Evolutionary conservation across 1,140 invertebrate species (phyloP).

Genomic region (Cardiocondyla obscurior): DNA sequence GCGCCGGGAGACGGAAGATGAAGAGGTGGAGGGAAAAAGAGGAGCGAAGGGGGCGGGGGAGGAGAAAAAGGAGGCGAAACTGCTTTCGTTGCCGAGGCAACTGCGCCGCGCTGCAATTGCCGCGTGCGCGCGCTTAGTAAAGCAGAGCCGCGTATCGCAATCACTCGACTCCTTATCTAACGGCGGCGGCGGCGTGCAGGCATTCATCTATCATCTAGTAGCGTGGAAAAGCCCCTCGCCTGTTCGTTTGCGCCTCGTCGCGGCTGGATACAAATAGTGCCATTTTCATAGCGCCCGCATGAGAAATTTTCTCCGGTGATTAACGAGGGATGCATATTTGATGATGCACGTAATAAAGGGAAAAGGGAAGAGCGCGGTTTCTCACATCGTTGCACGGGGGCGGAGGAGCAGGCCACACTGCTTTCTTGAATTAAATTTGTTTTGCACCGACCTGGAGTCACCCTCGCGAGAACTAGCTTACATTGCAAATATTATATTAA

Average conservation of each 20-base stretch:
- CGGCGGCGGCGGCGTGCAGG: conserved; percentile 64
- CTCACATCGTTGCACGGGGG: neutral
- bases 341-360: neutral
- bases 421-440: neutral
- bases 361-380: neutral
- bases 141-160: conserved; percentile 64
- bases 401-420: neutral
- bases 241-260: conserved; percentile 54
- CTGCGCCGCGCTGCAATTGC: conserved; percentile 54
- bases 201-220: conserved; percentile 77
- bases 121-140: conserved; percentile 67
- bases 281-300: neutral
- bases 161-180: conserved; percentile 76
- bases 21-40: conserved; percentile 11
- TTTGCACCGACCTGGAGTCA: neutral
- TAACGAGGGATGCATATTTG: neutral
- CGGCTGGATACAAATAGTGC: conserved; percentile 7
- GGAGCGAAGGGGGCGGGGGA: neutral
- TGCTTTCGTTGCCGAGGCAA: conserved; percentile 31
- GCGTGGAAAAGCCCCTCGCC: conserved; percentile 71
- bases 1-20: conserved; percentile 52
- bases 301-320: neutral
- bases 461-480: too few species aligned
- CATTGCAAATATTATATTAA: neutral
- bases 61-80: neutral